phyloP scores from a whole-genome alignment of 2,797 vertebrate genomes.

The Botia almorhae region DNA sequence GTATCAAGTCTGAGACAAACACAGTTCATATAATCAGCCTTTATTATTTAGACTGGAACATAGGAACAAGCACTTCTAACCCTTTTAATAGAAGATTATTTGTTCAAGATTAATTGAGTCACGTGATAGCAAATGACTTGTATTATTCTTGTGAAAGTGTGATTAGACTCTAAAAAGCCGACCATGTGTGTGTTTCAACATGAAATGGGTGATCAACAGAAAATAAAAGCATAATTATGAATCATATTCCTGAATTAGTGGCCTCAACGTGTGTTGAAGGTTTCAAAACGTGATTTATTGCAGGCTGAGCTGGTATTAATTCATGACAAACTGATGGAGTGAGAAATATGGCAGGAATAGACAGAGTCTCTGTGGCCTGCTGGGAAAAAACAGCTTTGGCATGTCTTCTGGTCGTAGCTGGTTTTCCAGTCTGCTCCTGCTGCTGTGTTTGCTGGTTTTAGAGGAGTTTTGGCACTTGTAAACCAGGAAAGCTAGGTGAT shows the following conservation, averaged over 20 bases:
- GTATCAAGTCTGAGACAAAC: slow-evolving; percentile 25
- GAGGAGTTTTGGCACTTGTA: background rate
- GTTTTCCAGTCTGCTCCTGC: too few relatives aligned
- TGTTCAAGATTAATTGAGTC: slow-evolving; percentile 48
- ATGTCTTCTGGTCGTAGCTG: background rate
- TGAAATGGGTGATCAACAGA: background rate
- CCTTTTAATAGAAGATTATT: slow-evolving; percentile 56
- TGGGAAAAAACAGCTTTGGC: background rate
- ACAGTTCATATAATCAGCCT: slow-evolving; percentile 29
- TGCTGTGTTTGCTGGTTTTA: too few relatives aligned
- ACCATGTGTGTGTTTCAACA: background rate
- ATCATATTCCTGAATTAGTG: slow-evolving; percentile 15
- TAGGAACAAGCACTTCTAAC: slow-evolving; percentile 47
- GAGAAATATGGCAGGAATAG: background rate
- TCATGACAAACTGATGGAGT: slow-evolving; percentile 25
- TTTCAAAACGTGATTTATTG: slow-evolving; percentile 31
- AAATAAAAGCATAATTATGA: slow-evolving; percentile 17
- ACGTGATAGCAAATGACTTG: slow-evolving; percentile 47
- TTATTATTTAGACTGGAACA: slow-evolving; percentile 25
- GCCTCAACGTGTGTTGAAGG: background rate
- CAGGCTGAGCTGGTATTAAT: background rate
- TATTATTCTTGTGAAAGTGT: slow-evolving; percentile 49
- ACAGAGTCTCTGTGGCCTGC: background rate
- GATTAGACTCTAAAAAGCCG: slow-evolving; percentile 15
- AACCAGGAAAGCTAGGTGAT: too few relatives aligned